Base-by-base conservation (phyloP, 2,797 vertebrate genomes). In the Myripristis jacobus region DNA sequence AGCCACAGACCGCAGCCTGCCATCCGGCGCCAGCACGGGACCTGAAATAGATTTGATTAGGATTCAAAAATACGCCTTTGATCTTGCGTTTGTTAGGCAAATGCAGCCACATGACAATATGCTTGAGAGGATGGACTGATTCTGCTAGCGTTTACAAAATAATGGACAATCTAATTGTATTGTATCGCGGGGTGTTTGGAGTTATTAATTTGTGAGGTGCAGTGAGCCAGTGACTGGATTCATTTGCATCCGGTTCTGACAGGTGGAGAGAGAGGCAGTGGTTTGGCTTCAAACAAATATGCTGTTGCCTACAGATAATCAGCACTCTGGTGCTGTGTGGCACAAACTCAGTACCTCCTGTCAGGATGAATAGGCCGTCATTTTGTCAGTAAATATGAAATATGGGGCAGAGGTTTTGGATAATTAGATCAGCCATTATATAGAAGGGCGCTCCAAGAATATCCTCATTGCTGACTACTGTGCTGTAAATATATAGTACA, bases 31-130 rank as follows among this genome's bases (percentile, higher is more conserved):
- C 68, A 59, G 81, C 77, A 15, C 73, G 85, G 81, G 87, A 90
- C 84, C 84, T 73, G 83, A 88, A 89, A 88, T 88, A 89, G 87
- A 91, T 91, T 91, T 91, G 89, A 91, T 92, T 91, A 89, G 87
- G 84, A 90, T 88, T 90, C 82, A 88, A 83, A 91, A 88, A 75
- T 73, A 76, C 11, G 79, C 79, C 88, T 93, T 92, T 92, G 90
- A 92, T 92, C 90, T 88, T 61, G 72, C 59, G 87, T 92, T 91
- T 92, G 90, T 91, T 87, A 82, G 84, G 89, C 84, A 89, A 88
- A 90, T 82, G 88, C 87, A 56, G 77, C 83, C 87, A 75, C 89
- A 81, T 83, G 82, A 90, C 88, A 85, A 89, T 88, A 84, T 83
- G 84, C 75, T 80, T 51, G 84, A 81, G 80, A 81, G 83, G 88